Conservation (phyloP, 2,888 invertebrate genomes). For the Cephus pulcher region DNA sequence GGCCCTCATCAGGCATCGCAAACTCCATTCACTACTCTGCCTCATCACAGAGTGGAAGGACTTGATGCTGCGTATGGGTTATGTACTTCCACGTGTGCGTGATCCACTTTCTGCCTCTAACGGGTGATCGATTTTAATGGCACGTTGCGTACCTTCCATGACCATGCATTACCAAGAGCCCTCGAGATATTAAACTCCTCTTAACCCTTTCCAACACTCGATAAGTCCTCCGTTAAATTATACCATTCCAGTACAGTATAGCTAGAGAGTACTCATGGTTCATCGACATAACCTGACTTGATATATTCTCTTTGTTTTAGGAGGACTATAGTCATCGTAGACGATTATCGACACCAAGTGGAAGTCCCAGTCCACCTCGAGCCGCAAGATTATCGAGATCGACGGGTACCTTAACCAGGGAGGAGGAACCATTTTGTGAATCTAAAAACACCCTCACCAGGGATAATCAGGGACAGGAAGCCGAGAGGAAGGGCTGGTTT, state of each 20-base stretch:
- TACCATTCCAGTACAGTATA: background rate
- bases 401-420: slow-evolving; percentile 60
- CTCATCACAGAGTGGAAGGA: background rate
- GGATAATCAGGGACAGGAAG: slow-evolving; percentile 68
- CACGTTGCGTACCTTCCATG: background rate
- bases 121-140: background rate
- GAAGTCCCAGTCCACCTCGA: slow-evolving; percentile 75
- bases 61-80: background rate
- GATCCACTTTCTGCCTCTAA: background rate
- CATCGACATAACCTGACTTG: background rate
- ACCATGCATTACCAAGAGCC: background rate
- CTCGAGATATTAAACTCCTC: background rate
- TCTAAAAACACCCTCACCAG: slow-evolving; percentile 63
- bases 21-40: background rate
- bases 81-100: background rate
- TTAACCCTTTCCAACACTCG: background rate
- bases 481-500: slow-evolving; percentile 76
- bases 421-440: slow-evolving; percentile 64
- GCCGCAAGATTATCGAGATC: slow-evolving; percentile 68
- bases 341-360: slow-evolving; percentile 81
- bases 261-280: background rate
- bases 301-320: slow-evolving; percentile 55
- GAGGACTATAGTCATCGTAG: slow-evolving; percentile 78
- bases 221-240: background rate
- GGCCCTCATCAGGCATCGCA: background rate